These are phyloP conservation scores for Takifugu rubripes DNA, from an alignment of 2,797 vertebrate species.

Conservation along the genomic window DNA sequence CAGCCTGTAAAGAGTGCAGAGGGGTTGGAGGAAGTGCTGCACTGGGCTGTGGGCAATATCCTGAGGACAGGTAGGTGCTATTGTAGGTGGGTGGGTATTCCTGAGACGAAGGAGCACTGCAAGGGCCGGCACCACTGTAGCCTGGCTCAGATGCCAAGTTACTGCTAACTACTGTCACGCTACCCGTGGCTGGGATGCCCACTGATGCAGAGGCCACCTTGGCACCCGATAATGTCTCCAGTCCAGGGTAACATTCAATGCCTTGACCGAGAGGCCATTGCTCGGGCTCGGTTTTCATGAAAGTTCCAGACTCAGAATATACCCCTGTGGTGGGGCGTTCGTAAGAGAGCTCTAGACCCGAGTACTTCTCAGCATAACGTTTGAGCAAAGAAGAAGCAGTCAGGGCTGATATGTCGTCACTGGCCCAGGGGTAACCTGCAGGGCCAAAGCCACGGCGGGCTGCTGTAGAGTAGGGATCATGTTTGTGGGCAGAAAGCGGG, in stretches of 20 bases:
- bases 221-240: conserved; percentile 79
- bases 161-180: conserved; percentile 78
- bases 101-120: conserved; percentile 71
- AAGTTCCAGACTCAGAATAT: conserved; percentile 79
- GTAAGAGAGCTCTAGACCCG: conserved; percentile 84
- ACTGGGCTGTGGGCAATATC: conserved; percentile 82
- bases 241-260: conserved; percentile 78
- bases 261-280: conserved; percentile 82
- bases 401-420: conserved; percentile 93
- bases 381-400: conserved; percentile 94
- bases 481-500: conserved; percentile 84
- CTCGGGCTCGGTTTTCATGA: conserved; percentile 86
- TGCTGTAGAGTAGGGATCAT: conserved; percentile 79
- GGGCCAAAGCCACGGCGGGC: conserved; percentile 81
- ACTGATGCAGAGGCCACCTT: conserved; percentile 71
- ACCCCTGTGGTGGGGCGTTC: conserved; percentile 77
- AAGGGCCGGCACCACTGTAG: conserved; percentile 58
- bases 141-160: conserved; percentile 61
- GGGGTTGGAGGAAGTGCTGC: conserved; percentile 79
- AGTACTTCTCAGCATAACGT: conserved; percentile 95
- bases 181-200: conserved; percentile 73
- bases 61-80: conserved; percentile 83
- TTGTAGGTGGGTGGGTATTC: conserved; percentile 87
- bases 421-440: conserved; percentile 89
- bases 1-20: conserved; percentile 76